A percentile compares a stretch with the other conserved stretches of the same genome.
phyloP scores from a whole-genome alignment of 1,140 invertebrate genomes.

The Pogonognathellus flavescens region DNA sequence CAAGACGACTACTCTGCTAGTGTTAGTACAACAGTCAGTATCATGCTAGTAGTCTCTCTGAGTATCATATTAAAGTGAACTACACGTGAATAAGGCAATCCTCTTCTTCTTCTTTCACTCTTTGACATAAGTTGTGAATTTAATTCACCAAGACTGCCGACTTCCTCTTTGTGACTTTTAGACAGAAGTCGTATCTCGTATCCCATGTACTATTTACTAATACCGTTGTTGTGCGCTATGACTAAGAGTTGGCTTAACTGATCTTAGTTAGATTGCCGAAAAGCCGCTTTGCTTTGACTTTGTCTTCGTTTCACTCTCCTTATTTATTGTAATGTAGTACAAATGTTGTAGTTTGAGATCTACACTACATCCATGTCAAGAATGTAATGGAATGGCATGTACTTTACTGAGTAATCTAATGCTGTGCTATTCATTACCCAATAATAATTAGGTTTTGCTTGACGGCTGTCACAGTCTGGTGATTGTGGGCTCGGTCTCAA shows the following conservation, averaged over 20 bases:
- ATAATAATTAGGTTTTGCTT: conserved; percentile 58
- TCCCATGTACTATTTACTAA: background rate
- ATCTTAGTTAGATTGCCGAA: conserved; percentile 46
- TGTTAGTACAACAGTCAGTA: background rate
- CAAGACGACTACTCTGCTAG: background rate
- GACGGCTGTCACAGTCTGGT: conserved; percentile 48
- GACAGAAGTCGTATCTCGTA: too few relatives aligned
- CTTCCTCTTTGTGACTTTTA: conserved; percentile 14
- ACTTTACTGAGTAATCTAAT: conserved; percentile 36
- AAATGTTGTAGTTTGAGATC: conserved; percentile 40
- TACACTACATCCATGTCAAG: conserved; percentile 46
- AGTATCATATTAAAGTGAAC: background rate
- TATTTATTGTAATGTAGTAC: conserved; percentile 49
- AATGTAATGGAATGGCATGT: conserved; percentile 48
- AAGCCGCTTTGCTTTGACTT: conserved; percentile 45
- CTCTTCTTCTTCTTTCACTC: background rate
- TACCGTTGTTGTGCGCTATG: background rate
- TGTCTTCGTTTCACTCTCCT: conserved; percentile 1
- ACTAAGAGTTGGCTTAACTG: conserved; percentile 1
- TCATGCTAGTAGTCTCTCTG: background rate
- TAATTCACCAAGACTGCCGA: conserved; percentile 46
- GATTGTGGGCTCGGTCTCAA: conserved; percentile 32
- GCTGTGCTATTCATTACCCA: conserved; percentile 49
- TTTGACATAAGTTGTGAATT: conserved; percentile 44
- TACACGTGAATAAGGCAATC: background rate